Base-by-base conservation (phyloP, 2,888 invertebrate genomes). In the Ischnura elegans region DNA sequence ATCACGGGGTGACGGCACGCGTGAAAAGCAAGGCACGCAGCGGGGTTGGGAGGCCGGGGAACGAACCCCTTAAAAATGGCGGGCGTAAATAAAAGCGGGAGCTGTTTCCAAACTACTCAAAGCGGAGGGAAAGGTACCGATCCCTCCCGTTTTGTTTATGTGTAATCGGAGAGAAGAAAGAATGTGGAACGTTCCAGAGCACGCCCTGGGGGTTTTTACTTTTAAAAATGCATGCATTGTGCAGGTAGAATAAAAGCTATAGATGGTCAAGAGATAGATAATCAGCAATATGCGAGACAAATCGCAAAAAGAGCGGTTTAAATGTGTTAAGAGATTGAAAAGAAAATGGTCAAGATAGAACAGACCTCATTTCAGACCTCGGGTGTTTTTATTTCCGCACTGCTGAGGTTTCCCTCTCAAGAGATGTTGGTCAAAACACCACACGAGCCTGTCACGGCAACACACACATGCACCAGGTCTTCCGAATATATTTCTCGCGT, bases 391-490 rank as follows among this genome's bases (percentile, higher is more conserved):
- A 29, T 19, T 8, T 36, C 36, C 76, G n/a, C 36, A 5, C 36
- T 2, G 29, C 76, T 76, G 36, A n/a, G n/a, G 1, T 76, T 76
- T 76, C 36, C 76, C 36, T 51, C 51, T 51, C 51, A 1, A 36
- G 76, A 51, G 51, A 2, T 51, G 51, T 10, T 36, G 36, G 76
- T 5, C 29, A 36, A 10, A 36, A 16, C 76, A 76, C 76, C 29
- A 13, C 76, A 76, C 76, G 10, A 76, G 76, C 76, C 76, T 76
- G 4, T 6, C 61, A 61, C 16, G 61, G 61, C 61, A 51, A 19
- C 61, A 61, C 76, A 76, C 76, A 76, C 76, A 76, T 76, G 76
- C 76, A 36, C 76, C 76, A 36, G 36, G 8, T 76, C 76, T 76
- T 76, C 76, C n/a, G 76, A 76, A n/a, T n/a, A n/a, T 76, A 36